phyloP scores from a whole-genome alignment of 2,888 invertebrate genomes.

The Mellilla xanthometata region DNA sequence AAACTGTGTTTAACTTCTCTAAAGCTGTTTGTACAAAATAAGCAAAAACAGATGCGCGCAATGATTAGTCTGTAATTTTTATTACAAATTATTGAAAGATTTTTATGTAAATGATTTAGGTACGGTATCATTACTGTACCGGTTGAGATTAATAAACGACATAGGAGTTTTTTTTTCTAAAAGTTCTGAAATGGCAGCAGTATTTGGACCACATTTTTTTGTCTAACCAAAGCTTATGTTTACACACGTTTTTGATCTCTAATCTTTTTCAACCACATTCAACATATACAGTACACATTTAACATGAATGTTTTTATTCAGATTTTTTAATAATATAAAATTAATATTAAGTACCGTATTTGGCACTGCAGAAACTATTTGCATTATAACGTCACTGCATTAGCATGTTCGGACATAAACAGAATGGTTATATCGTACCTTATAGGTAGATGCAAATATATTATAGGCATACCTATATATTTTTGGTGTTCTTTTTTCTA shows the following conservation, averaged over 20 bases:
- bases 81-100: too few species aligned
- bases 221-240: constrained; percentile 50
- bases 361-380: constrained; percentile 24
- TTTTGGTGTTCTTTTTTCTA: too few species aligned
- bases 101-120: too few species aligned
- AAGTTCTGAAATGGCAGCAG: constrained; percentile 20
- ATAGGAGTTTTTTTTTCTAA: background rate
- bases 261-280: constrained; percentile 63
- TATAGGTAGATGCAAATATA: constrained; percentile 19
- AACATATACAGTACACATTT: constrained; percentile 76
- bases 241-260: constrained; percentile 48
- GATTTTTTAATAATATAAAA: constrained; percentile 11
- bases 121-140: too few species aligned
- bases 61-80: too few species aligned
- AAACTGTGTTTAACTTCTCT: too few species aligned
- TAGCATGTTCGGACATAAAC: constrained; percentile 41
- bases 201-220: constrained; percentile 39
- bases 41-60: too few species aligned
- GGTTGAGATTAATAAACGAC: too few species aligned
- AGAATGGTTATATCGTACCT: constrained; percentile 40
- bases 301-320: constrained; percentile 52
- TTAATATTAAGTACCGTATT: constrained; percentile 14
- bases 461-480: too few species aligned
- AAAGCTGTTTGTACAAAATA: too few species aligned
- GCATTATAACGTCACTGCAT: too few species aligned